phyloP scores from a whole-genome alignment of 1,140 invertebrate genomes.

The Acarapis woodi region DNA sequence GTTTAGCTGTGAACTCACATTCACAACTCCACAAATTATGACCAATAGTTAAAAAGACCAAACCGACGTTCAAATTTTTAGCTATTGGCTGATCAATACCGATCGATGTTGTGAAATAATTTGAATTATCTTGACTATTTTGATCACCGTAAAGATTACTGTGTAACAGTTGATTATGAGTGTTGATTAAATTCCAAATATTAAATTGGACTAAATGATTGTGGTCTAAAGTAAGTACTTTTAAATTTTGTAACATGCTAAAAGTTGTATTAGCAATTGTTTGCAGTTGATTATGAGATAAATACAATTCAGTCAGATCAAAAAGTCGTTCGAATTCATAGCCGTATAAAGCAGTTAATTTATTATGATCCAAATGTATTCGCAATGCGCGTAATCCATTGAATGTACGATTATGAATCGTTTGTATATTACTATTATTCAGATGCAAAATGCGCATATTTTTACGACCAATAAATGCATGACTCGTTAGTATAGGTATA shows the following conservation, averaged over 20 bases:
- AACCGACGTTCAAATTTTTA: not conserved
- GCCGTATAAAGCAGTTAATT: constrained; percentile 41
- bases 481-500: constrained; percentile 47
- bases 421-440: constrained; percentile 50
- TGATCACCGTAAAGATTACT: too few species aligned
- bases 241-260: constrained; percentile 36
- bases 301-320: constrained; percentile 45
- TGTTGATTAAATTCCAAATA: constrained; percentile 47
- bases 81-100: not conserved
- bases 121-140: too few species aligned
- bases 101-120: too few species aligned
- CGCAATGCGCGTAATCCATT: constrained; percentile 51
- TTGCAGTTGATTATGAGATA: constrained; percentile 52
- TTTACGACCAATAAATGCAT: constrained; percentile 66
- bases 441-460: constrained; percentile 56
- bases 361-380: constrained; percentile 55
- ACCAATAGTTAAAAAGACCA: constrained; percentile 19
- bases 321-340: constrained; percentile 62
- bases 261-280: constrained; percentile 51
- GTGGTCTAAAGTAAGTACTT: constrained; percentile 48
- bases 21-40: constrained; percentile 64
- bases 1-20: constrained; percentile 55
- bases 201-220: constrained; percentile 48
- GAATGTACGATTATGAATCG: constrained; percentile 68
- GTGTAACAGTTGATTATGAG: constrained; percentile 30